A percentile compares a stretch with the other conserved stretches of the same genome.
phyloP scores from a whole-genome alignment of 2,113 vertebrate species.

The Phyllostomus hastatus region DNA sequence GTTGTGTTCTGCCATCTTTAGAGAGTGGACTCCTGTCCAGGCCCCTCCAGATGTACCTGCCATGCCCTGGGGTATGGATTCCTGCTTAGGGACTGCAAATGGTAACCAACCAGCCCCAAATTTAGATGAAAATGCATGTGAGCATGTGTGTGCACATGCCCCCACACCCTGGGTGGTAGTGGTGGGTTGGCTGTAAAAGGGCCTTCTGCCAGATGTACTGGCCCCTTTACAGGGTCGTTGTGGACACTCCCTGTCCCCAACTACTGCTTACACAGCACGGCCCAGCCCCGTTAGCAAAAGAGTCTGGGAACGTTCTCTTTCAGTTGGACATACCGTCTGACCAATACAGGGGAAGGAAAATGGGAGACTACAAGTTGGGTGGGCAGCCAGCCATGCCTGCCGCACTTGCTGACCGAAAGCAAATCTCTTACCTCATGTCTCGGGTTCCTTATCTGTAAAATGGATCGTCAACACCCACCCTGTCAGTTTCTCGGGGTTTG shows the following conservation, averaged over 20 bases:
- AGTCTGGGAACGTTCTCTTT: not conserved
- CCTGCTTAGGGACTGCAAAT: not conserved
- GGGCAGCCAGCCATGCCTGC: not conserved
- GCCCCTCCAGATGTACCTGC: not conserved
- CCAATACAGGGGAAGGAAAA: not conserved
- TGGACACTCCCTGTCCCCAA: not conserved
- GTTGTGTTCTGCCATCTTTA: not conserved
- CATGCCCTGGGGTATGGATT: not conserved
- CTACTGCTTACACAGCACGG: not conserved
- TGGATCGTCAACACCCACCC: not conserved
- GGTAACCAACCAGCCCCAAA: not conserved
- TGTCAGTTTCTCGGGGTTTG: not conserved
- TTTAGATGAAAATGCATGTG: not conserved
- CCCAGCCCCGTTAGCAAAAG: not conserved
- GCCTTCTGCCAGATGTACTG: not conserved
- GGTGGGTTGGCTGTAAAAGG: not conserved
- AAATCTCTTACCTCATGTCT: not conserved
- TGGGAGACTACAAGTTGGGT: not conserved
- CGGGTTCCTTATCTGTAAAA: slow-evolving; percentile 15
- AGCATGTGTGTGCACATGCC: not conserved
- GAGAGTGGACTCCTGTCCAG: not conserved
- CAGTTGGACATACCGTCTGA: not conserved
- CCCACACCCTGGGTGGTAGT: not conserved
- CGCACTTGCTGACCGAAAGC: not conserved
- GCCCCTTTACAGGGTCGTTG: not conserved